Evolutionary conservation across 2,888 invertebrate genomes (phyloP).

Genomic region (Ochlodes sylvanus): DNA sequence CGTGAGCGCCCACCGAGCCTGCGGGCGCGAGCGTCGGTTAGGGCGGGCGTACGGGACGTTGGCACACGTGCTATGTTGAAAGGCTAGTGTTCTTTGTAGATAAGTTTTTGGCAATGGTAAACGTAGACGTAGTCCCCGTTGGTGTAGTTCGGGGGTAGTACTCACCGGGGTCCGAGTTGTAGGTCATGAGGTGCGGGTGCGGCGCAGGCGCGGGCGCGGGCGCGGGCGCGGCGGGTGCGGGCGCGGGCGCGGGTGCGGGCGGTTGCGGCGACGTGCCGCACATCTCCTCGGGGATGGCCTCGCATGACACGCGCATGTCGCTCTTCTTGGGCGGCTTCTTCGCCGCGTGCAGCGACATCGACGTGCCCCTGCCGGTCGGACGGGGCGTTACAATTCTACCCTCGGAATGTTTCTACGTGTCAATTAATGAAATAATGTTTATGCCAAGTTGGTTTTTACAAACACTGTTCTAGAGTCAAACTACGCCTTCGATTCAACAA

Average conservation of each 20-base stretch:
- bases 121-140: too few relatives aligned
- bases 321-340: constrained; percentile 89
- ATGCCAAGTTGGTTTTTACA: too few relatives aligned
- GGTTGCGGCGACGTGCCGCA: constrained; percentile 88
- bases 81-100: too few relatives aligned
- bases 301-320: constrained; percentile 94
- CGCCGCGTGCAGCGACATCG: constrained; percentile 68
- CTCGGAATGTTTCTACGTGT: too few relatives aligned
- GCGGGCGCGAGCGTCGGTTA: too few relatives aligned
- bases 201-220: constrained; percentile 84
- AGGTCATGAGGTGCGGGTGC: constrained; percentile 65
- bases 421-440: too few relatives aligned
- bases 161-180: constrained; percentile 79
- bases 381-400: not conserved
- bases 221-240: constrained; percentile 85
- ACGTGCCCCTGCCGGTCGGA: constrained; percentile 48
- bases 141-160: too few relatives aligned
- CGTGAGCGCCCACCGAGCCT: constrained; percentile 59
- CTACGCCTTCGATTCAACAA: too few relatives aligned
- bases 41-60: too few relatives aligned
- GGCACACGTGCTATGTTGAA: too few relatives aligned
- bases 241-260: constrained; percentile 67
- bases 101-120: too few relatives aligned
- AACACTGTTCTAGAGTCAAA: too few relatives aligned
- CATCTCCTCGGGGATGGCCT: constrained; percentile 96